Evolutionary conservation across 2,797 vertebrate genomes (phyloP), one percentile per base, ranked within the genome.

Genomic region (Megaceryle alcyon): DNA sequence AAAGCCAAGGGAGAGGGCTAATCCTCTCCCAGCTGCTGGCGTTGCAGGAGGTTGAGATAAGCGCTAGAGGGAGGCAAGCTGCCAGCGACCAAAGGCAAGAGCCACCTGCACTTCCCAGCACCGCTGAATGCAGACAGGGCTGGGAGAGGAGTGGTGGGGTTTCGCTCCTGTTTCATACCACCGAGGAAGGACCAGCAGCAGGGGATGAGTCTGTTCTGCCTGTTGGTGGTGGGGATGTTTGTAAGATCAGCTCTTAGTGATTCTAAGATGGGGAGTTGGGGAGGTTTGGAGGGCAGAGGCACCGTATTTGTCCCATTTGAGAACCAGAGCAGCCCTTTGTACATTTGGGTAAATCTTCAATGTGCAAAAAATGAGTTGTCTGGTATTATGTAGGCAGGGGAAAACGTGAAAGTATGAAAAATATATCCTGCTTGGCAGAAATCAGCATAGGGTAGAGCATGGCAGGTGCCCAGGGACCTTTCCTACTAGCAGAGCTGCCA

Each of bases 51-150:
- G 68, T 13, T 51, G 77, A 57, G 66, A 72, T 70, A 63, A 66
- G 87, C 93, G 1, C 96, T 92, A 97, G 95, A 51, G 94, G 96
- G 94, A 97, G 44, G 77, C 91, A 94, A 61, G 48, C 39, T 37
- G 79, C 39, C 93, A 83, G 72, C 6, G 39, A 57, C 57, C 43
- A 9, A 51, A 72, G 54, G 54, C 26, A 63, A 70, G 56, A 79
- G 66, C 56, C 41, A 37, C 46, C 33, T 3, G 46, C 0, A 8
- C 60, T 49, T 39, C 46, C n/a, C 56, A 17, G 78, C 51, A 77
- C 7, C 2, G 0, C 81, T 1, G 46, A 59, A 33, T 0, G 1
- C 33, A 5, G 4, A 1, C 25, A 23, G 53, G 19, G 68, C n/a
- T 8, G 56, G 51, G 5, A 63, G 51, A 77, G 20, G 12, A 59